These are phyloP conservation scores for Podargus strigoides DNA, from an alignment of 2,797 vertebrate species.

Conservation along the genomic window DNA sequence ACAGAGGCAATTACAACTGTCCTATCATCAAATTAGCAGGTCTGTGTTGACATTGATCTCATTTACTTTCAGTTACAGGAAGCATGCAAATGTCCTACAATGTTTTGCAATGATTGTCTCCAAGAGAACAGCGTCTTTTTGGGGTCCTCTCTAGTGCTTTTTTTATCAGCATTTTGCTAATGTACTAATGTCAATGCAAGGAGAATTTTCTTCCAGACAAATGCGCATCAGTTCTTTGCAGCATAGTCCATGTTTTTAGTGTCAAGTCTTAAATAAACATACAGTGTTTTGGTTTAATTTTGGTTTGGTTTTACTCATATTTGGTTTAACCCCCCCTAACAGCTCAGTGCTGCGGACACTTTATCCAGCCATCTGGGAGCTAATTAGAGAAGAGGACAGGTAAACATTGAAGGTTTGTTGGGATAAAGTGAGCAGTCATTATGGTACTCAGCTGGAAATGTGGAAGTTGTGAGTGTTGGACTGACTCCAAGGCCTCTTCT, in stretches of 20 bases:
- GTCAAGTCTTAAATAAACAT: not conserved
- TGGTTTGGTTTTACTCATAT: not conserved
- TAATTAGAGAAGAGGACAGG: not conserved
- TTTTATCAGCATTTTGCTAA: slow-evolving; percentile 10
- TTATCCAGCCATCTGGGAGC: not conserved
- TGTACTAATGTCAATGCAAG: not conserved
- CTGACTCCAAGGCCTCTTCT: not conserved
- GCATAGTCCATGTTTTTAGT: not conserved
- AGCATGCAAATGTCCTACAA: not conserved
- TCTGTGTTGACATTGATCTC: not conserved
- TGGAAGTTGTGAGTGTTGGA: not conserved
- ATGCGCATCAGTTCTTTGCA: not conserved
- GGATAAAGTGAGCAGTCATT: not conserved
- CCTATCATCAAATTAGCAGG: not conserved
- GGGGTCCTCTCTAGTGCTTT: not conserved
- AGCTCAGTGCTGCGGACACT: not conserved
- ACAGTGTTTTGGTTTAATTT: not conserved
- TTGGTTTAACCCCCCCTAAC: not conserved
- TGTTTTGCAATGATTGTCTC: not conserved
- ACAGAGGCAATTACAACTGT: not conserved
- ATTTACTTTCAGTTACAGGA: not conserved
- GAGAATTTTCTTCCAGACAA: not conserved
- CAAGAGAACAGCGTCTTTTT: not conserved
- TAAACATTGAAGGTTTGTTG: not conserved
- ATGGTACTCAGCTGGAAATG: not conserved